phyloP scores from a whole-genome alignment of 2,113 vertebrate species.

The Oostethus manadensis region DNA sequence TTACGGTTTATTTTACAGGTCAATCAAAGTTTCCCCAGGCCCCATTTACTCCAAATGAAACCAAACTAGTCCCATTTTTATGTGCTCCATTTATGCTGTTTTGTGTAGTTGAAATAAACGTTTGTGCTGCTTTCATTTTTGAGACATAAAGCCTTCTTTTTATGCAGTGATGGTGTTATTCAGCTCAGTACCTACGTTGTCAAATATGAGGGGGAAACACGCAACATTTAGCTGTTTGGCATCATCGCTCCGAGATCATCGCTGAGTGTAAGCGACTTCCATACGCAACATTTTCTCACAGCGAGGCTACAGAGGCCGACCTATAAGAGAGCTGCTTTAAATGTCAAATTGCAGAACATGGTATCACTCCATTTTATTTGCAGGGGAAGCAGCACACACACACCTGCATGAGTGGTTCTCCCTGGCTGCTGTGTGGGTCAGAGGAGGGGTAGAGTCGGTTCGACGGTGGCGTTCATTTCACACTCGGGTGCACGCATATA shows the following conservation, averaged over 20 bases:
- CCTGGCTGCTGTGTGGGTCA: slow-evolving; percentile 27
- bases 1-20: no score
- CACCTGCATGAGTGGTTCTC: slow-evolving; percentile 3
- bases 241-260: slow-evolving; percentile 1
- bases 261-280: not conserved
- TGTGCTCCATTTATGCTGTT: no score
- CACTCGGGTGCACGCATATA: slow-evolving; percentile 57
- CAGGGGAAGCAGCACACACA: not conserved
- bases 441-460: slow-evolving; percentile 3
- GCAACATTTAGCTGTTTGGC: slow-evolving; percentile 4
- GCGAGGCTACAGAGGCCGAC: not conserved
- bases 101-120: no score
- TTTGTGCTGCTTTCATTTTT: no score
- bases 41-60: no score
- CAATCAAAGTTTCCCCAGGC: no score
- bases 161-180: no score
- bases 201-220: not conserved
- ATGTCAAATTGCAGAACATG: slow-evolving; percentile 2
- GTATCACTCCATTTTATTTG: not conserved
- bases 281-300: not conserved
- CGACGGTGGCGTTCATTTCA: slow-evolving; percentile 70
- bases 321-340: not conserved
- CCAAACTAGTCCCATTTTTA: no score
- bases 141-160: no score
- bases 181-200: not conserved